Percentiles rank a stretch among this genome's conserved stretches.
Conservation (phyloP, 2,888 invertebrate genomes). For the Pheosia gnoma region DNA sequence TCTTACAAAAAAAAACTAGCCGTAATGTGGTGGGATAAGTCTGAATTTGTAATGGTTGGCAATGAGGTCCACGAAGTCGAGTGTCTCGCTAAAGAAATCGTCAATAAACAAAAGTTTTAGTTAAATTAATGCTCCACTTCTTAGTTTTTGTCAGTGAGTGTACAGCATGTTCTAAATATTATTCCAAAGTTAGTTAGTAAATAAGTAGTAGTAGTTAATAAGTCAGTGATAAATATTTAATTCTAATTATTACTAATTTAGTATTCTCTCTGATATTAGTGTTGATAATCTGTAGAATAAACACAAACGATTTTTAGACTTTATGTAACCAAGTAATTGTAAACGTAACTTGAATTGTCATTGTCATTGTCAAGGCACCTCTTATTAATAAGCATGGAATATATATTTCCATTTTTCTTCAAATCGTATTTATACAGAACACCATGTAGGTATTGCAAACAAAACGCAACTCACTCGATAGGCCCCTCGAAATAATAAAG, state of each 20-base stretch:
- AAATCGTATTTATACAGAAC: slow-evolving; percentile 30
- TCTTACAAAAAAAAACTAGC: slow-evolving; percentile 30
- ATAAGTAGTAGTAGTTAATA: no score
- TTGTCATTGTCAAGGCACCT: no score
- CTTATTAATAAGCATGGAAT: no score
- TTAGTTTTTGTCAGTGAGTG: slow-evolving; percentile 45
- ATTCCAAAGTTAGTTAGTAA: background rate
- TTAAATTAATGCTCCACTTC: slow-evolving; percentile 73
- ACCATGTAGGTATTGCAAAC: slow-evolving; percentile 58
- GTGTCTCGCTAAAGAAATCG: slow-evolving; percentile 76
- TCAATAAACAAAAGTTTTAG: slow-evolving; percentile 80
- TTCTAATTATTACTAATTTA: no score
- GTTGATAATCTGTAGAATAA: no score
- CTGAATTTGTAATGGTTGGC: slow-evolving; percentile 25
- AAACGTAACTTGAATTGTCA: no score
- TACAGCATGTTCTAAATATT: slow-evolving; percentile 49
- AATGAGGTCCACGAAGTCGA: slow-evolving; percentile 55
- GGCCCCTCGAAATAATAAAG: slow-evolving; percentile 72
- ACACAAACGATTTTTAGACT: no score
- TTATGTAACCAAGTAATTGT: no score
- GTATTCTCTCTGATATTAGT: no score
- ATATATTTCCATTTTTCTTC: background rate
- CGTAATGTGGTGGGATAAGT: slow-evolving; percentile 24
- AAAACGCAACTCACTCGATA: slow-evolving; percentile 68
- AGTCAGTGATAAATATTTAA: no score